Evolutionary conservation across 2,888 invertebrate species (phyloP), one percentile per base, ranked within the genome.

Genomic region (Drosophila cyrtoloma): DNA sequence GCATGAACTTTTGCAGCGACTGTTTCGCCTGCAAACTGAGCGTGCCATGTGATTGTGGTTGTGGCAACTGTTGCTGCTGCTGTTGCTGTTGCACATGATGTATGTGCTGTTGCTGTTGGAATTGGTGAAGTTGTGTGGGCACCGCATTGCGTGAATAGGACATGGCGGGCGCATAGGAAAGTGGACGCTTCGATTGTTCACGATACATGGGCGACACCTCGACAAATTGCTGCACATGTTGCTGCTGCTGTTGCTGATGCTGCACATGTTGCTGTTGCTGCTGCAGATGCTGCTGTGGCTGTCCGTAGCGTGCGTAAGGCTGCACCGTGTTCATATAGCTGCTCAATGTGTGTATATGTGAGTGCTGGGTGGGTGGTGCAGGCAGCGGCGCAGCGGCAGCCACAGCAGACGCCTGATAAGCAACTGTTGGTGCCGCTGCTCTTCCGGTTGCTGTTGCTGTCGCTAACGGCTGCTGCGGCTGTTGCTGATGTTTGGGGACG

Each of bases 321-420:
- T 91, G 86, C 37, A 92, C 90, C 0, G 73, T 82, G 37, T 76
- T 85, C 92, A 92, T 91, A 52, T 88, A 92, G 67, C 90, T 92
- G 37, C 86, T 79, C 19, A 92, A 80, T 9, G 88, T 83, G 63
- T 91, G 82, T 33, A 92, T 76, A 52, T 81, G 69, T 16, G 80
- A 72, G 42, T 82, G 83, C 26, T 86, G 89, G 3, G 90, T 80
- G 59, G 90, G 74, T 7, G 79, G 75, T 12, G 85, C 74, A 1
- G 76, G 37, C 53, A 71, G 47, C 5, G 80, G 73, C 16, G 62
- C 55, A 22, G 62, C 55, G 2, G 74, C 70, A 47, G 44, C 52
- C 0, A 57, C 39, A 35, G 35, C 44, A 7, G 68, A 44, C 0
- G 70, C 37, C 14, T 50, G 67, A 39, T 56, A 67, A n/a, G 71